Evolutionary conservation across 2,888 invertebrate species (phyloP).

Genomic region (Ceratothoa steindachneri): DNA sequence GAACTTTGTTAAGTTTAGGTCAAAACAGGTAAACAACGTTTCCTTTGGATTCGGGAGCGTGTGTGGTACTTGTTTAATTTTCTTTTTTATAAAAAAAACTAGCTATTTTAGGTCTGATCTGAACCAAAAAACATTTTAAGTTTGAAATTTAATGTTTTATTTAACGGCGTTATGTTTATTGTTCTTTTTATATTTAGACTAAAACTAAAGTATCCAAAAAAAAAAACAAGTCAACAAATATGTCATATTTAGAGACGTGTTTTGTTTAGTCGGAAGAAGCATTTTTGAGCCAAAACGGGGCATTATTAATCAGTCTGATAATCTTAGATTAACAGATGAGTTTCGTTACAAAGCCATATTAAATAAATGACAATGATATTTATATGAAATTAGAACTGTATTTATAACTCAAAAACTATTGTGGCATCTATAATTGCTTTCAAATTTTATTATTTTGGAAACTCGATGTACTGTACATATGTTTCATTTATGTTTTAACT

Average conservation of each 20-base stretch:
- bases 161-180: not conserved
- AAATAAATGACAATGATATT: too few relatives aligned
- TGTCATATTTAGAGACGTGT: too few relatives aligned
- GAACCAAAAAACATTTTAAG: not conserved
- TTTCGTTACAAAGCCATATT: too few relatives aligned
- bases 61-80: not conserved
- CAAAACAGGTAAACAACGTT: not conserved
- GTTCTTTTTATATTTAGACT: not conserved
- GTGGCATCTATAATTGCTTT: too few relatives aligned
- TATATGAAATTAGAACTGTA: too few relatives aligned
- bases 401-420: too few relatives aligned
- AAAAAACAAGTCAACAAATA: not conserved
- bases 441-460: not conserved
- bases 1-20: not conserved
- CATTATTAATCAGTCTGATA: too few relatives aligned
- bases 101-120: not conserved
- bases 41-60: not conserved
- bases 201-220: not conserved
- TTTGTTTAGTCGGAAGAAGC: too few relatives aligned
- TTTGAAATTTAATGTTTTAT: not conserved
- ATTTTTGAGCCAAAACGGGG: too few relatives aligned
- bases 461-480: not conserved
- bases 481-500: conserved; percentile 8
- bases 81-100: not conserved
- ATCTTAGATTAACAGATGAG: too few relatives aligned